Evolutionary conservation across 2,888 invertebrate genomes (phyloP), one percentile per base, ranked within the genome.

Genomic region (Melinaea marsaeus): DNA sequence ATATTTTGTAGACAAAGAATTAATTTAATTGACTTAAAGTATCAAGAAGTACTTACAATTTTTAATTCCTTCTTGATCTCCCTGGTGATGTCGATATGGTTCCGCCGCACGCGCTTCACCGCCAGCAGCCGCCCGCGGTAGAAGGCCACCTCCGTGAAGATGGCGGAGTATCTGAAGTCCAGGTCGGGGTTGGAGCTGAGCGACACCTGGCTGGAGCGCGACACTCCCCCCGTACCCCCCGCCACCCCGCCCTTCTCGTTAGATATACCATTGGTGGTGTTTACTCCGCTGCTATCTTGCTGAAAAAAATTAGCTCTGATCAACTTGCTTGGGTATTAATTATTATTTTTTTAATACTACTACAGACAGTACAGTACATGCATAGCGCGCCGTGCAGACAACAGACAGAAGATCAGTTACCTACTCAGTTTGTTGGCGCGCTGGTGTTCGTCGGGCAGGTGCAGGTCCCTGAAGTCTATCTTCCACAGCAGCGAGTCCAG

Each of bases 61-160:
- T 98, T 98, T 2, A 98, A 91, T 86, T 98, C 98, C 81, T 97
- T 98, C 81, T 97, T 97, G 92, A 98, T 96, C 78, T 95, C 95
- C 56, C 98, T 91, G 4, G 94, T 97, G 60, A 98, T 96, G 75
- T 98, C 98, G 22, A 98, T 95, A 62, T 95, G 95, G 79, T 95
- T 96, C 79, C 97, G 95, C 69, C 94, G 92, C 13, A 98, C 94
- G 69, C 95, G 94, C 78, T 97, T 97, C 60, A 98, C 94, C 7
- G 98, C 96, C 66, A 97, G 95, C 62, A 97, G 93, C 61, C 96
- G 93, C 0, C 97, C 97, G 75, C 95, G 95, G 86, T 97, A 98
- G 68, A 97, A 92, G 7, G 97, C 98, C 54, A 98, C 95, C 76
- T 96, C 95, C 0, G 98, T 97, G 84, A 96, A 98, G 74, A 97